Percentiles rank a stretch among this genome's conserved stretches.
phyloP scores from a whole-genome alignment of 2,113 vertebrate genomes.

The Protobothrops flavoviridis region DNA sequence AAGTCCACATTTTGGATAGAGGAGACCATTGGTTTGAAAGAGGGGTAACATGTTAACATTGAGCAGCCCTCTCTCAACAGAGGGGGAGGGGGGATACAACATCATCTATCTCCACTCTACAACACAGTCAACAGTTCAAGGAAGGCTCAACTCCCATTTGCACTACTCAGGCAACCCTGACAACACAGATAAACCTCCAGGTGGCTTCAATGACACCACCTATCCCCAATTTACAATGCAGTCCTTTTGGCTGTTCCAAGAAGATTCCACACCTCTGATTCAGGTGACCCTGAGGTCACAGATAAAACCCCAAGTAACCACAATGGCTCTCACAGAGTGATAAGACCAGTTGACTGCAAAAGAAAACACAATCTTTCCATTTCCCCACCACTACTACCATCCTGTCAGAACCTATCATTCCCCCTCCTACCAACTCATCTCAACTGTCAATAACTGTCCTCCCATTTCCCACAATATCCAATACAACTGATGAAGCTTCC shows the following conservation, averaged over 20 bases:
- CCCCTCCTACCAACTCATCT: no score
- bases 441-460: no score
- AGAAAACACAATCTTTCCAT: no score
- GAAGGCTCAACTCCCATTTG: no score
- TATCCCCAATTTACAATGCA: neutral
- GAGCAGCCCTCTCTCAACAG: neutral
- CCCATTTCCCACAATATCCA: neutral
- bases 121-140: neutral
- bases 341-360: no score
- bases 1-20: no score
- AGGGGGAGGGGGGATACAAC: neutral
- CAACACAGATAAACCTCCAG: no score
- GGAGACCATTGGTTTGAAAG: neutral
- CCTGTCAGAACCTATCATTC: no score
- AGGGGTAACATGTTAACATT: neutral
- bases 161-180: no score
- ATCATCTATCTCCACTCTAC: neutral
- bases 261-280: neutral
- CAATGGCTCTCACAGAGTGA: no score
- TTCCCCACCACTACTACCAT: no score
- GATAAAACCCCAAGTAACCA: no score
- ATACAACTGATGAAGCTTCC: neutral
- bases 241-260: neutral
- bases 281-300: neutral
- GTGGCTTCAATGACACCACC: neutral